Evolutionary conservation across 2,797 vertebrate species (phyloP), one percentile per base, ranked within the genome.

Genomic region (Artibeus jamaicensis): DNA sequence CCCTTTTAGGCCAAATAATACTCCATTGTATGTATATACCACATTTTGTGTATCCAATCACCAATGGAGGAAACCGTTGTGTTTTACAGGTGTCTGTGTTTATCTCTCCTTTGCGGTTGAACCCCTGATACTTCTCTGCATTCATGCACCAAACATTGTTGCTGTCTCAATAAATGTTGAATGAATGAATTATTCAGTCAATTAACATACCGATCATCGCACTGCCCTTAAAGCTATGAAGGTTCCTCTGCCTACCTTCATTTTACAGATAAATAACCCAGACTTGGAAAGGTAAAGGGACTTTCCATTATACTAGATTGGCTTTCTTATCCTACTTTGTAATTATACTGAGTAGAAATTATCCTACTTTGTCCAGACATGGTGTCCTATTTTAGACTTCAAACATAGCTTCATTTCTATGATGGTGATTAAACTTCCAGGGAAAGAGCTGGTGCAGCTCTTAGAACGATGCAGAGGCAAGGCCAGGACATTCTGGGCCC

Each of bases 401-500:
- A 65, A 7, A 70, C 15, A 0, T 34, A 11, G 15, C 34, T 91
- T 86, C 39, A 44, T 89, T 89, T 89, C 76, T 77, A 6, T 8
- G 9, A 74, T 89, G 65, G 44, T 65, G 53, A 76, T 37, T 37
- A 67, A 76, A 89, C 6, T 65, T 29, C 24, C 24, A 65, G 55
- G 39, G 67, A 44, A 74, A 71, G 62, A 39, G 22, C 77, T 34
- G 9, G 11, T 67, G 48, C 6, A 4, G 46, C 53, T 78, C 55
- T 97, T 44, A 48, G 53, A 78, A 91, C 19, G 55, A 73, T 4
- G 2, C 19, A 50, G 73, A 57, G 83, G 26, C 44, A 83, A 81
- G 90, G 16, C 12, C 46, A 62, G 44, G 65, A 24, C 10, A 7
- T 59, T 93, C 53, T 18, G 34, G 77, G 21, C 22, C 21, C 57